A percentile compares a stretch with the other conserved stretches of the same genome.
Conservation (phyloP, 2,888 invertebrate genomes). For the Drosophila gaucha region DNA sequence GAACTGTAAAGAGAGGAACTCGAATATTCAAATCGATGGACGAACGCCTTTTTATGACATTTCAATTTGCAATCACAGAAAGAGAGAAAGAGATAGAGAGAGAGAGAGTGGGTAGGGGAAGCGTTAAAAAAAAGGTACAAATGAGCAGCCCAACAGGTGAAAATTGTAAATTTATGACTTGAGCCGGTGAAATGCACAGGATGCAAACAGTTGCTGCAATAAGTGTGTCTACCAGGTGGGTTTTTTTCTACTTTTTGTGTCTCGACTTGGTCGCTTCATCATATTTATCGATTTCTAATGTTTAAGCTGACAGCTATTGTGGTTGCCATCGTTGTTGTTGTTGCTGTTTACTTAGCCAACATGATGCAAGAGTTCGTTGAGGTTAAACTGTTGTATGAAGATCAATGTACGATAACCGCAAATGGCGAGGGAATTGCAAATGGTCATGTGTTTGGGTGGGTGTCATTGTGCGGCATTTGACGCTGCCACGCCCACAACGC, state of each 20-base stretch:
- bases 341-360: conserved; percentile 36
- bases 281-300: conserved; percentile 74
- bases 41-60: conserved; percentile 60
- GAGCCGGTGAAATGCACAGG: conserved; percentile 26
- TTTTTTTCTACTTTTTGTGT: background rate
- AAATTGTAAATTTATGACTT: conserved; percentile 67
- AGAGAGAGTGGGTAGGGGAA: background rate
- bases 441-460: conserved; percentile 49
- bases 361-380: conserved; percentile 72
- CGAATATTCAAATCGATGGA: conserved; percentile 21
- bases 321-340: conserved; percentile 13
- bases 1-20: conserved; percentile 4
- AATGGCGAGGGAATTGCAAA: conserved; percentile 12
- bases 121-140: background rate
- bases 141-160: conserved; percentile 52
- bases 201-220: conserved; percentile 48
- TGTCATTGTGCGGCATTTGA: conserved; percentile 65
- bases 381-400: conserved; percentile 80
- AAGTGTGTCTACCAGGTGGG: conserved; percentile 46
- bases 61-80: conserved; percentile 55
- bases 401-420: conserved; percentile 67
- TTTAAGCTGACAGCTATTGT: conserved; percentile 55
- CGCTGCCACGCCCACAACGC: conserved; percentile 51
- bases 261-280: conserved; percentile 45
- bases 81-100: background rate